Evolutionary conservation across 1,140 invertebrate genomes (phyloP), one percentile per base, ranked within the genome.

Genomic region (Neelides sp.): DNA sequence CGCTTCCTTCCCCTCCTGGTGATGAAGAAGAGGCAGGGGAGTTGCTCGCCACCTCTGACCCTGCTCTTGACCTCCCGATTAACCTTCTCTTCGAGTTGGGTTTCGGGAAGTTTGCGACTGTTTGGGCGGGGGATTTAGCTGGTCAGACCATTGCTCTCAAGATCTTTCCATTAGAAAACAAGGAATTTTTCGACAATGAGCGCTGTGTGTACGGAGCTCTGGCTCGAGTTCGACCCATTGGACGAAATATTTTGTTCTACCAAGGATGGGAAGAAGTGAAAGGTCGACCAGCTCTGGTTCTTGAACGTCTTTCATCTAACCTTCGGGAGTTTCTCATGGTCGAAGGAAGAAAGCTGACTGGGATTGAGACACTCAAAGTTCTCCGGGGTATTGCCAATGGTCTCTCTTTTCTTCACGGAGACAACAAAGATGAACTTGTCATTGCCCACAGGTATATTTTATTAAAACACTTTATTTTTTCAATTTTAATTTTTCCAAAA

Each of bases 101-200:
- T n/a, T n/a, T n/a, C n/a, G 59, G 55, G 12, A 61, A 57, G 23
- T 60, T 55, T 45, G 59, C 42, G 15, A 44, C 48, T 4, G 52
- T 61, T 5, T 57, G 42, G 35, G 30, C 22, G 5, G 55, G 55
- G 3, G 46, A 41, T 4, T 32, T 50, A 12, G 24, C 30, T 41
- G 39, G 44, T 20, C 32, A 42, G 12, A 13, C 22, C 2, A 47
- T 59, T 4, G 57, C 57, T 4, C 10, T 55, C 1, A 59, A 59
- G 50, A 32, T 55, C 15, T 59, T 52, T 32, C 15, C 49, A 22
- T 19, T 28, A 2, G 59, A 61, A 10, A 49, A 61, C 22, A 26
- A 40, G 12, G 59, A 61, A 24, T 55, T 53, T 37, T 61, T 52
- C 35, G 55, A 58, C 10, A 61, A 61, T 54, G 59, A 61, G 30